Base-by-base conservation (phyloP, 2,113 vertebrate genomes). In the Setophaga petechia region DNA sequence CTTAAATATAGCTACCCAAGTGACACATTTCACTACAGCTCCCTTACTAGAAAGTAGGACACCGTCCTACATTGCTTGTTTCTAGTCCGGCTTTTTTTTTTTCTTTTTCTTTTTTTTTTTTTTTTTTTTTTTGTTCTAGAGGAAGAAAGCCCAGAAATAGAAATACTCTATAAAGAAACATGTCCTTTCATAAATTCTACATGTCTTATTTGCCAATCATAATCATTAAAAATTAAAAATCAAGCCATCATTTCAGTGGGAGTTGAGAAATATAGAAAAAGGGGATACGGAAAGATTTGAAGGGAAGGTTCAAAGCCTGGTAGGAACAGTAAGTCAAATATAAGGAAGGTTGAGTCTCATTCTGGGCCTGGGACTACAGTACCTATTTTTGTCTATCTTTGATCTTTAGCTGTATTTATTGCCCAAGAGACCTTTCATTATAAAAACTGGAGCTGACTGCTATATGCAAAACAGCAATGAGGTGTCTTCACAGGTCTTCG, bases 1-100 rank as follows among this genome's bases (percentile, higher is more conserved):
- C 72, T 93, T 93, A 86, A 94, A 79, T 77, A 84, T 41, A 90
- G 68, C 65, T 77, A 74, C 24, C 17, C 52, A 69, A 90, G 95
- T 3, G 27, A 90, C 72, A 83, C n/a, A 23, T 74, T 74, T 83
- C 39, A 59, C 37, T 71, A 77, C 55, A 59, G 83, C 59, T 90
- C 30, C 27, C 35, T 49, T 49, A 16, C 61, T 81, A 83, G 72
- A 71, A 96, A 94, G 80, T 84, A 90, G 91, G 80, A 21, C 84
- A 61, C 43, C 68, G 84, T 86, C 83, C 95, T 89, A 90, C 91
- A 21, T 35, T 30, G 12, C 75, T 87, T 41, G 12, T 41, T 41
- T 14, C 14, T 83, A 46, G 35, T 75, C 44, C 52, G 15, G 2
- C 8, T 35, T 41, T 52, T 22, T 13, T 31, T 13, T 41, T 30